Base-by-base conservation (phyloP, 2,797 vertebrate genomes). In the Zalophus californianus region DNA sequence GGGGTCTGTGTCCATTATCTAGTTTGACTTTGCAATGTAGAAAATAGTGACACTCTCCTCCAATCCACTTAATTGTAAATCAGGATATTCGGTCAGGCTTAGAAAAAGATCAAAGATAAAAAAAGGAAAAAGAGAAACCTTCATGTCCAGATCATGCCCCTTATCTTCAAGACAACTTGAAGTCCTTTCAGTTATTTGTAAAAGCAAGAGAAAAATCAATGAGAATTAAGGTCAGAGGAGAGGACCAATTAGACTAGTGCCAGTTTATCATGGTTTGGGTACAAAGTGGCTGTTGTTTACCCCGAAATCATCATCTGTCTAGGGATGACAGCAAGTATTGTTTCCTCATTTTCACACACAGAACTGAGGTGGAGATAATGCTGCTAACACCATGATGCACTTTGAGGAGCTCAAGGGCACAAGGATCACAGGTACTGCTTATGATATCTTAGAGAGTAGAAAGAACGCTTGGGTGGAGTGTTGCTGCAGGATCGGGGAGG, bases 141-240 rank as follows among this genome's bases (percentile, higher is more conserved):
- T 48, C 48, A 60, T 86, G 96, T 96, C 78, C 92, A 56, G 83
- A 96, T 96, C 91, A 96, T n/a, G n/a, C 9, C 86, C 60, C 86
- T 97, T 95, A 96, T 97, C 94, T 91, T 83, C 23, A 41, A 94
- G 70, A 89, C 79, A 95, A 91, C 73, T n/a, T 38, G 41, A 94
- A 90, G 32, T 83, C 90, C 64, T 98, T 94, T 94, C 73, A 91
- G 56, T 32, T 82, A 29, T 93, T 95, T 91, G 90, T 95, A 70
- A 96, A 92, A 75, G 75, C 86, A 88, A 93, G 78, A 95, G 88
- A 86, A 97, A 97, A 97, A 94, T 97, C 96, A 0, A 97, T 98
- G 70, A 52, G 83, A 94, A 91, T 96, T 95, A 97, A 95, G 83
- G 86, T 83, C 14, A 4, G 41, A 73, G 72, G 87, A 84, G 87